Evolutionary conservation across 2,113 vertebrate species (phyloP), one percentile per base, ranked within the genome.

Genomic region (Plestiodon gilberti): DNA sequence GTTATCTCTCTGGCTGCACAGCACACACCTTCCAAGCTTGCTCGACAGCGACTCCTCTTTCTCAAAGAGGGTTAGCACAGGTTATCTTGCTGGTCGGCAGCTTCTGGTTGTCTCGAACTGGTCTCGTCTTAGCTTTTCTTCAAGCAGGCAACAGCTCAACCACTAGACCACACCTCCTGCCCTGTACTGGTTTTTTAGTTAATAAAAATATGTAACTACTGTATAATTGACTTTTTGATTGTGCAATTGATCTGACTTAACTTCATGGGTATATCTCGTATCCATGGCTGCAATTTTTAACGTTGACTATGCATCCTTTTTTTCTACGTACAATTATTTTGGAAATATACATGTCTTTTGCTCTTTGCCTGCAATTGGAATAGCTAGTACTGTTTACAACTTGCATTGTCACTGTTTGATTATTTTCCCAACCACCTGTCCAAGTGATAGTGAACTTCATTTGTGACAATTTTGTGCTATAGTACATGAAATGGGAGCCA

Each of bases 401-500:
- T n/a, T 64, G 20, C 6, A 55, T 81, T 4, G 61, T 80, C 25
- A 22, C n/a, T 30, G 64, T 85, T 20, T 81, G 43, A 35, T 25
- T 4, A 13, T 59, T 74, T 61, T 83, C 40, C 25, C 70, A 33
- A 57, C 15, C 15, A 40, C 67, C 55, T 15, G 6, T n/a, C 33
- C 3, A 79, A 86, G 30, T 8, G 14, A 43, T 78, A 73, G 0
- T 8, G 0, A 3, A 33, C 1, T 57, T 91, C 33, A 77, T 0
- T 83, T 73, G 10, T 57, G 20, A 69, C 43, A 17, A 0, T 17
- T 10, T 67, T 85, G 69, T 77, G 40, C 28, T 79, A 4, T 43
- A 83, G 11, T 78, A 1, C 61, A 84, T 85, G 40, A 90, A 88
- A 89, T 59, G 59, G 48, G 65, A 87, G 43, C 1, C 1, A 30